Evolutionary conservation across 1,140 invertebrate species (phyloP).

Genomic region (Penaeus vannamei): DNA sequence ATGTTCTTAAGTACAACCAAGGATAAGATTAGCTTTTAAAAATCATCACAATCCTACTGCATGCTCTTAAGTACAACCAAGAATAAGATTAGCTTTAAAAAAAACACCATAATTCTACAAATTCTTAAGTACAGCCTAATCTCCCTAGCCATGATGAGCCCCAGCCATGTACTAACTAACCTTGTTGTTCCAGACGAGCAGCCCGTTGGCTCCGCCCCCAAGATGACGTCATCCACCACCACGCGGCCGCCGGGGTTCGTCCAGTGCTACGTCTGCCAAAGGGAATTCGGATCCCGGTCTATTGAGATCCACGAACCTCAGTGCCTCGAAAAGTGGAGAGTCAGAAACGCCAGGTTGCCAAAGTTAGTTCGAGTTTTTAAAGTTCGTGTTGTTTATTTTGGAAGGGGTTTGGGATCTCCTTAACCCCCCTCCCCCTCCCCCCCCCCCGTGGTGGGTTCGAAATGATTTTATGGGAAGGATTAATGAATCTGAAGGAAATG

Average conservation of each 20-base stretch:
- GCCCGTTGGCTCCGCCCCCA: slow-evolving; percentile 47
- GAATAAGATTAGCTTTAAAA: too few relatives aligned
- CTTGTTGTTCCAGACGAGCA: slow-evolving; percentile 37
- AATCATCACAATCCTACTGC: neutral
- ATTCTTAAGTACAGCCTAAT: neutral
- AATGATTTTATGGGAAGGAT: too few relatives aligned
- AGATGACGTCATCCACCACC: slow-evolving; percentile 39
- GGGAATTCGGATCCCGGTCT: slow-evolving; percentile 81
- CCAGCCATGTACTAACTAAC: neutral
- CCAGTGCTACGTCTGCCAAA: slow-evolving; percentile 83
- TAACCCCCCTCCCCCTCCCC: neutral
- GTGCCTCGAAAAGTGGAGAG: slow-evolving; percentile 83
- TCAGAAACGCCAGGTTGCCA: slow-evolving; percentile 71
- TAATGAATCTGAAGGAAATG: neutral
- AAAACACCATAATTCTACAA: too few relatives aligned
- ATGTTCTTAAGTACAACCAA: too few relatives aligned
- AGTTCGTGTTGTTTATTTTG: neutral
- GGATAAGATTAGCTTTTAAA: neutral
- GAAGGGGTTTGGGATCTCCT: neutral
- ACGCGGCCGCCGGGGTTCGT: slow-evolving; percentile 70
- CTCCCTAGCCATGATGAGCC: too few relatives aligned
- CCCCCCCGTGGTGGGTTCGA: neutral
- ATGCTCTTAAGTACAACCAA: neutral
- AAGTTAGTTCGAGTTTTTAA: slow-evolving; percentile 49
- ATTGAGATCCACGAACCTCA: slow-evolving; percentile 85